A percentile compares a stretch with the other conserved stretches of the same genome.
phyloP scores from a whole-genome alignment of 2,797 vertebrate species.

The Rhinophrynus dorsalis region DNA sequence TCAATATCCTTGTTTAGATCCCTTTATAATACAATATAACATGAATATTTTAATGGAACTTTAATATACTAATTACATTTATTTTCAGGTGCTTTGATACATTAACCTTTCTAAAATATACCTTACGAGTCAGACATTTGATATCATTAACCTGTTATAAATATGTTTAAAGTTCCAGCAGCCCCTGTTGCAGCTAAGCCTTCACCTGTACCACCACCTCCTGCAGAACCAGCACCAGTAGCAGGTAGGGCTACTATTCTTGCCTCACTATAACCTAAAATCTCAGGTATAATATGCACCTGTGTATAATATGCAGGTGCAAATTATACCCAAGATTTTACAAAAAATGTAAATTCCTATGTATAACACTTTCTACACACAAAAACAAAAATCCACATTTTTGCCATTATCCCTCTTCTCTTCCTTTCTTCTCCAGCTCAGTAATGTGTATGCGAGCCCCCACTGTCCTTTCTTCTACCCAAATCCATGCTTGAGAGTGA shows the following conservation, averaged over 20 bases:
- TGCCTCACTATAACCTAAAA: too few relatives aligned
- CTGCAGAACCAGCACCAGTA: slow-evolving; percentile 66
- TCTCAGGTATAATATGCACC: too few relatives aligned
- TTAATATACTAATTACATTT: slow-evolving; percentile 1
- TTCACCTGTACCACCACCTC: slow-evolving; percentile 62
- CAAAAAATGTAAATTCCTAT: too few relatives aligned
- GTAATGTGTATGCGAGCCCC: too few relatives aligned
- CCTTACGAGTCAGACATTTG: slow-evolving; percentile 12
- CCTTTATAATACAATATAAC: background rate
- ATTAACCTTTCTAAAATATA: background rate
- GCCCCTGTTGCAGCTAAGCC: slow-evolving; percentile 60
- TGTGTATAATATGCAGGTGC: too few relatives aligned
- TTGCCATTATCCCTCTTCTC: too few relatives aligned
- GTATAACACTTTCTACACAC: too few relatives aligned
- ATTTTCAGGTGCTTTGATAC: background rate
- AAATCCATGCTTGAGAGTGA: too few relatives aligned
- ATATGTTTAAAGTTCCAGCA: slow-evolving; percentile 68
- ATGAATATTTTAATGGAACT: background rate
- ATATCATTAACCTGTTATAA: slow-evolving; percentile 51
- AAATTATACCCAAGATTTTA: too few relatives aligned
- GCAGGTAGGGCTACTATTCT: slow-evolving; percentile 63
- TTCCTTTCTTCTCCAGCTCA: too few relatives aligned
- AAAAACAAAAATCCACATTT: too few relatives aligned
- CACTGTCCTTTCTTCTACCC: too few relatives aligned
- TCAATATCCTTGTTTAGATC: background rate